Base-by-base conservation (phyloP, 1,140 invertebrate genomes). In the Propsilocerus akamusi region DNA sequence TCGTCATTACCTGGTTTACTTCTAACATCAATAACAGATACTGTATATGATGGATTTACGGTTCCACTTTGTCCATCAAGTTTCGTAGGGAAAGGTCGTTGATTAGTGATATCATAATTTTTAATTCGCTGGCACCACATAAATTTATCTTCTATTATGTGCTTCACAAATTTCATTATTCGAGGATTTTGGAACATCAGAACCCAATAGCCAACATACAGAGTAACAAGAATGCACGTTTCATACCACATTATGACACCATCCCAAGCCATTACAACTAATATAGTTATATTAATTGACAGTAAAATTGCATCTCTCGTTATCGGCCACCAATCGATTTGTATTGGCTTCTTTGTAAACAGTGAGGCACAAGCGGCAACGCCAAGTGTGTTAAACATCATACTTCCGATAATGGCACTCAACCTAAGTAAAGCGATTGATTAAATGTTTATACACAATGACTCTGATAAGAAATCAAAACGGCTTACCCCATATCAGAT, bases 301-400 rank as follows among this genome's bases (percentile, higher is more conserved):
- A 94, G 95, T 50, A 89, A 83, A 8, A 81, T 58, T 51, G 82
- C 84, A 59, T 95, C 91, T 54, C 92, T 69, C 1, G 84, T 78
- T 20, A 95, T 74, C 3, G 91, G 87, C 72, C 80, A 82, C 72
- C 80, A 81, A 57, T 90, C 80, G 23, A 94, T 68, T 55, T 77
- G 65, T n/a, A 93, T 81, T 0, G 79, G 78, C 88, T 73, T 63
- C 25, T 74, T 67, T 10, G 86, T 81, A 24, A 78, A 77, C 3
- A 94, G 62, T 6, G 83, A 81, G 17, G 86, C 86, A n/a, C 88
- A 68, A 5, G 86, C 83, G 0, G 85, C 83, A 0, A 91, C 88
- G 37, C 84, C 86, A 22, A 93, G 74, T 0, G 86, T 82, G 57
- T 94, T 93, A 59, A 91, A 92, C 47, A 92, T 80, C 0, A 87